Base-by-base conservation (phyloP, 2,797 vertebrate genomes). In the Sphenodon punctatus region DNA sequence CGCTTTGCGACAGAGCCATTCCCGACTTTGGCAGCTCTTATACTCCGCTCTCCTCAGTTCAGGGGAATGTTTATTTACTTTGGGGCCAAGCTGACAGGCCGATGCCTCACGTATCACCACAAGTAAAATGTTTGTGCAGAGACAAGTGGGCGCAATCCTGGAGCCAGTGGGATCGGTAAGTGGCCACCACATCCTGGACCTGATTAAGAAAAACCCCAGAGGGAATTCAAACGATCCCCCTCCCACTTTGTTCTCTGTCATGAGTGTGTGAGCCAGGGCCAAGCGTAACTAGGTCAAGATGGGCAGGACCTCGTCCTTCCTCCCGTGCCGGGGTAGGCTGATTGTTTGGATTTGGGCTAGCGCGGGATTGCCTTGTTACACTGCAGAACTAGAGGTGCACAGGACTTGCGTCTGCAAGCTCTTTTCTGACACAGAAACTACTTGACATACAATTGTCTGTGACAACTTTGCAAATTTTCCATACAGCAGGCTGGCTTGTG, bases 361-460 rank as follows among this genome's bases (percentile, higher is more conserved):
- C 12, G 19, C 15, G 7, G 15, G 81, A 68, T 64, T 64, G 22
- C 1, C 1, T 76, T 87, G n/a, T n/a, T 19, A n/a, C 81, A 48
- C 16, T 19, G 0, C 0, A 1, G 60, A 66, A 66, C 38, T 41
- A 10, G 23, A 25, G 78, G 66, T 69, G 73, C 3, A 0, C 8
- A 55, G 82, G 77, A 27, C 68, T 30, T 59, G 4, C 0, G 2
- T 65, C 78, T 82, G 79, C 3, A 0, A 56, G 89, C 76, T 58
- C 87, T 39, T 0, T 78, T n/a, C 78, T 86, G 87, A 60, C 76
- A 36, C 3, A 10, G 6, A 4, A 19, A 73, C 2, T 7, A 75
- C 74, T 53, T 70, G 67, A 73, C 85, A 89, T 82, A 38, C 53
- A 4, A 86, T 86, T 23, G 13, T 67, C 86, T 75, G 30, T 88